Conservation (phyloP, 2,888 invertebrate species). For the Megamerina dolium region DNA sequence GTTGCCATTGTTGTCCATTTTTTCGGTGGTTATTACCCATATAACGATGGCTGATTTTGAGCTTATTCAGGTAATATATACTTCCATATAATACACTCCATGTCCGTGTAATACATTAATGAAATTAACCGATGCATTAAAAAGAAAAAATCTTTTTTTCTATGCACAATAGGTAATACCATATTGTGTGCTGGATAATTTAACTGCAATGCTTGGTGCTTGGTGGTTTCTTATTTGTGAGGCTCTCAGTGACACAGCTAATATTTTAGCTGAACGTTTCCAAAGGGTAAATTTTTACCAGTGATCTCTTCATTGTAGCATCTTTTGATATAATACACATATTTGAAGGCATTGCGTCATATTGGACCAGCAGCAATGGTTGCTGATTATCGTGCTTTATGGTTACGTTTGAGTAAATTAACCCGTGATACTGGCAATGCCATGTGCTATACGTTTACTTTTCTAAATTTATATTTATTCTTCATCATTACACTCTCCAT, state of each 20-base stretch:
- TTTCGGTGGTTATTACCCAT: conserved; percentile 63
- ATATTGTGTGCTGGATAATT: conserved; percentile 63
- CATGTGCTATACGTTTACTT: conserved; percentile 63
- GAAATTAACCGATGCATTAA: too few relatives aligned
- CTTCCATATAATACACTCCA: background rate
- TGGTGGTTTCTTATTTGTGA: conserved; percentile 68
- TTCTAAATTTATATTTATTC: conserved; percentile 63
- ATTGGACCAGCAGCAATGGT: conserved; percentile 64
- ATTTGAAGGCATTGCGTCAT: conserved; percentile 60
- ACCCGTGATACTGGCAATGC: conserved; percentile 62
- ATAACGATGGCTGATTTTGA: conserved; percentile 65
- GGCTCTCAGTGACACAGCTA: conserved; percentile 59
- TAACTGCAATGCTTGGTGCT: conserved; percentile 64
- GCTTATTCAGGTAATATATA: conserved; percentile 52
- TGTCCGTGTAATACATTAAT: too few relatives aligned
- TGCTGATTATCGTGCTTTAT: conserved; percentile 64
- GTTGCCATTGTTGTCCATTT: conserved; percentile 58
- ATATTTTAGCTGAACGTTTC: conserved; percentile 63
- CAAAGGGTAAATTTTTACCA: conserved; percentile 51
- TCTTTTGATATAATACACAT: background rate
- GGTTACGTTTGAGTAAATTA: conserved; percentile 65
- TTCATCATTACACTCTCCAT: conserved; percentile 69
- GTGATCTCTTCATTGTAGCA: background rate
- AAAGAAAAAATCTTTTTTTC: too few relatives aligned
- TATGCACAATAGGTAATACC: conserved; percentile 61